phyloP scores from a whole-genome alignment of 2,797 vertebrate species.

The Pagetopsis macropterus region DNA sequence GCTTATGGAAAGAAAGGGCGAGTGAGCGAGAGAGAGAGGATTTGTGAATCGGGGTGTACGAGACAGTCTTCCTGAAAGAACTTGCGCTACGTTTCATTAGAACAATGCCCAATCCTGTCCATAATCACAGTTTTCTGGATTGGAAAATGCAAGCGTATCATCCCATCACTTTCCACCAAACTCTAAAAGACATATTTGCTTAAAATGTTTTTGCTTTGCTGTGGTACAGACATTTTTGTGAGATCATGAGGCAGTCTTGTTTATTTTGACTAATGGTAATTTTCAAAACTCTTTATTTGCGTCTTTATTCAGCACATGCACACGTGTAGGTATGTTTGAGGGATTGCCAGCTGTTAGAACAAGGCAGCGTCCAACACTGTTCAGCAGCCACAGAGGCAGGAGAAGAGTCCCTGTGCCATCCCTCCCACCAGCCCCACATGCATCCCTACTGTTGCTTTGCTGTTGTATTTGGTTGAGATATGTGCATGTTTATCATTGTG shows the following conservation, averaged over 20 bases:
- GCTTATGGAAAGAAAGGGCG: no score
- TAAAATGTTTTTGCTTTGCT: no score
- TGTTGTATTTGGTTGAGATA: constrained; percentile 16
- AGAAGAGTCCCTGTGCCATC: constrained; percentile 18
- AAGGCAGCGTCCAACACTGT: constrained; percentile 16
- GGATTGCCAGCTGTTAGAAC: constrained; percentile 12
- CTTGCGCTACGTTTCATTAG: no score
- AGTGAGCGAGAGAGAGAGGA: no score
- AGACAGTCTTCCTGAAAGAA: no score
- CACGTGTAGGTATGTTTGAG: constrained; percentile 14
- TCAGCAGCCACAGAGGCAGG: constrained; percentile 3
- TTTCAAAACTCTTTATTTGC: constrained; percentile 3
- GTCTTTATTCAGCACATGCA: not conserved
- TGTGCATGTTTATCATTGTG: constrained; percentile 29
- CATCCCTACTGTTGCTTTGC: constrained; percentile 5
- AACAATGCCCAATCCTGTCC: no score
- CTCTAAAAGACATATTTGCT: no score
- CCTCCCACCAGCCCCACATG: constrained; percentile 19
- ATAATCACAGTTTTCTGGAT: no score
- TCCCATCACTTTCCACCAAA: no score
- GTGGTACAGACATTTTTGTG: not conserved
- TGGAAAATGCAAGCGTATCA: no score
- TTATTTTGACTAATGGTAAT: not conserved
- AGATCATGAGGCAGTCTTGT: not conserved
- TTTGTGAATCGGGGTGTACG: no score